These are phyloP conservation scores for Drosophila mercatorum DNA, from an alignment of 2,888 invertebrate species.

Conservation along the genomic window DNA sequence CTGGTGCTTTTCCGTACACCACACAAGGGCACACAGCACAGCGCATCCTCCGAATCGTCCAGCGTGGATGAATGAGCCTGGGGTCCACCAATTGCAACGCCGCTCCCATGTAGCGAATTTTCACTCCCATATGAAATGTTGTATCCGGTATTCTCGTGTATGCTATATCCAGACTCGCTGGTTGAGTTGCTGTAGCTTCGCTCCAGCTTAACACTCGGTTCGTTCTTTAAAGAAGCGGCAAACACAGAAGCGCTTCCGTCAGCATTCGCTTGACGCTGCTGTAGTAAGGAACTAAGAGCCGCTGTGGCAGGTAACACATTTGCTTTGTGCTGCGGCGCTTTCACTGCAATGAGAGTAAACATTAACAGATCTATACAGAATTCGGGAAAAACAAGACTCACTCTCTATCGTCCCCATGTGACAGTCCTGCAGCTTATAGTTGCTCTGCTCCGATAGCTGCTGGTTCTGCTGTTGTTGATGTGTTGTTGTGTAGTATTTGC, in stretches of 20 bases:
- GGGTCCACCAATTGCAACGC: conserved; percentile 57
- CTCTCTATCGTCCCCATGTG: conserved; percentile 77
- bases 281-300: conserved; percentile 59
- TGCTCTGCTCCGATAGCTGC: conserved; percentile 24
- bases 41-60: conserved; percentile 75
- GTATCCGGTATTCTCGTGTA: conserved; percentile 58
- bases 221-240: conserved; percentile 61
- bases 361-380: not conserved
- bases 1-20: conserved; percentile 80
- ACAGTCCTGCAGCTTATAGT: conserved; percentile 77
- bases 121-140: conserved; percentile 68
- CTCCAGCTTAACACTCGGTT: conserved; percentile 74
- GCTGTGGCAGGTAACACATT: conserved; percentile 62
- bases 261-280: conserved; percentile 72
- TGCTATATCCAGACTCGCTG: conserved; percentile 70
- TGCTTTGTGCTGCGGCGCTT: conserved; percentile 49
- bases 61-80: conserved; percentile 74
- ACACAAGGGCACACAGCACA: conserved; percentile 81
- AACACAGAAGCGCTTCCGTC: conserved; percentile 54
- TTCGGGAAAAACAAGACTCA: conserved; percentile 29
- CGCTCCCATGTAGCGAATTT: conserved; percentile 48
- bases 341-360: conserved; percentile 50
- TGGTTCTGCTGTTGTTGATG: conserved; percentile 42
- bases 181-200: conserved; percentile 75
- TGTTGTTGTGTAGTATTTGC: conserved; percentile 71